Evolutionary conservation across 1,140 invertebrate genomes (phyloP), one percentile per base, ranked within the genome.

Genomic region (Papilio dardanus): DNA sequence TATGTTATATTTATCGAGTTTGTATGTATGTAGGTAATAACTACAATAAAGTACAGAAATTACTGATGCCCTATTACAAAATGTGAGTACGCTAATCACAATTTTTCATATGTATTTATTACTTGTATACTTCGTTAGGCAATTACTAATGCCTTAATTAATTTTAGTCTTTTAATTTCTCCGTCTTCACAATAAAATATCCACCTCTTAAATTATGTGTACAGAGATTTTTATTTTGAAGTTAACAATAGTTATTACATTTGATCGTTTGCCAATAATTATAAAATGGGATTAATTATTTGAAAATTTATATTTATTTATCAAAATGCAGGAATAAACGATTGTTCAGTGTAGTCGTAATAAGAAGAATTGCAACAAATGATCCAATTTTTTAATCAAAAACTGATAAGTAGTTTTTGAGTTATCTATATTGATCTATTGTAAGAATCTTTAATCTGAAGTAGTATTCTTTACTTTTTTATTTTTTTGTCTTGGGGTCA

Each of bases 1-100:
- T 93, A 92, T 90, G 90, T 93, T 92, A 88, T 92, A 92, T 91
- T 91, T 92, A 92, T 93, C 89, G 86, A 93, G 90, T 90, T 92
- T 91, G 89, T 92, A 91, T 93, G 91, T 91, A 91, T 86, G 85
- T 92, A 90, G 86, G 85, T 92, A 89, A 92, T 90, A 90, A 88
- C 91, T 93, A 93, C 91, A 88, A 90, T 93, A 93, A 92, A 90
- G 83, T 92, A 93, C 86, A 89, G 90, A 92, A 90, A 90, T 90
- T 88, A 89, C 82, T 79, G 81, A 90, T 90, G 90, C 88, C 84
- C 89, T 91, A 90, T 91, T 90, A 91, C 86, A 91, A 58, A 46
- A 88, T 84, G 81, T 89, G 85, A 87, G 80, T 87, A 84, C 81
- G 84, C 91, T 93, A 93, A 91, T 92, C 91, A 92, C 91, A 92